Conservation (phyloP, 2,113 vertebrate species). For the Pongo pygmaeus region DNA sequence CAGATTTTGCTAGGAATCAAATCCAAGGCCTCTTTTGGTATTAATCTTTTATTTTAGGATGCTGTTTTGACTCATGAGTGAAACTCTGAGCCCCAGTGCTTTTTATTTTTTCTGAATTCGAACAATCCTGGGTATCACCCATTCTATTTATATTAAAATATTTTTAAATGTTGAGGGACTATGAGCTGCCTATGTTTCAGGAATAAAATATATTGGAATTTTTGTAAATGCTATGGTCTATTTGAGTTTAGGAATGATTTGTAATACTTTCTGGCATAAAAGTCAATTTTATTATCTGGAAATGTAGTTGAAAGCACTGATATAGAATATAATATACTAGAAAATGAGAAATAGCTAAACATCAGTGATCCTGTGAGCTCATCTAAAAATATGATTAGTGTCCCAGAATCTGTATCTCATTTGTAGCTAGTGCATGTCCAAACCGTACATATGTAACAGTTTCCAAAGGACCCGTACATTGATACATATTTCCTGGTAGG, state of each 20-base stretch:
- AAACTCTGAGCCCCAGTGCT: neutral
- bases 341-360: neutral
- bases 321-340: neutral
- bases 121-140: neutral
- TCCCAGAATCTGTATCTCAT: neutral
- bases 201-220: constrained; percentile 10
- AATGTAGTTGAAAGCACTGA: neutral
- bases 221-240: neutral
- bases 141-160: neutral
- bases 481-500: neutral
- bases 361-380: neutral
- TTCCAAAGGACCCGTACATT: neutral
- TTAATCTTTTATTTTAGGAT: neutral
- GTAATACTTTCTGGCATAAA: constrained; percentile 9
- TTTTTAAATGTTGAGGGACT: constrained; percentile 19
- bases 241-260: constrained; percentile 32
- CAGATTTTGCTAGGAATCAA: neutral
- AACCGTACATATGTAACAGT: neutral
- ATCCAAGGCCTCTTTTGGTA: neutral
- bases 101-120: constrained; percentile 3
- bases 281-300: constrained; percentile 25
- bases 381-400: neutral
- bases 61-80: neutral
- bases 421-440: neutral
- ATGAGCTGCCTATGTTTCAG: neutral